Percentiles rank a stretch among this genome's conserved stretches.
These are phyloP conservation scores for Creontiades dilutus DNA, from an alignment of 2,888 invertebrate genomes.

Conservation along the genomic window DNA sequence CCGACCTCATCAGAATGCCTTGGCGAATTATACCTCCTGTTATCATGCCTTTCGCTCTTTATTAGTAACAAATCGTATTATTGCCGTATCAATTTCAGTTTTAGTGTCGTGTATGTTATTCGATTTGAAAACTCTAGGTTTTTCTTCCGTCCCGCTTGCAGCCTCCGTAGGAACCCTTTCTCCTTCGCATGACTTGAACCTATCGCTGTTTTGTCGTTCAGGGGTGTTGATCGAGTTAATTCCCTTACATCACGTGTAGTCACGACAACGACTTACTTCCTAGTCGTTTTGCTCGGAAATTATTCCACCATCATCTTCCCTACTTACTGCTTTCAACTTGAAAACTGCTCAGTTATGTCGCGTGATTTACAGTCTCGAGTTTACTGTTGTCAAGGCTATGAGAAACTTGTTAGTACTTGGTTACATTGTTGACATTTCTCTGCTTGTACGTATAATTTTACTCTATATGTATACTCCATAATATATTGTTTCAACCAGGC, in stretches of 20 bases:
- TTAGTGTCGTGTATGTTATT: not conserved
- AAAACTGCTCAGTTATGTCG: not conserved
- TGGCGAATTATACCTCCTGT: too few relatives aligned
- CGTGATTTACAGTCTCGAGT: slow-evolving; percentile 11
- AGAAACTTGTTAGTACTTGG: not conserved
- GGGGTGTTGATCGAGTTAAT: slow-evolving; percentile 28
- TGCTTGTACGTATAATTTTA: too few relatives aligned
- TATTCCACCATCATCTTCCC: not conserved
- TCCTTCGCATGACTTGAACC: slow-evolving; percentile 21
- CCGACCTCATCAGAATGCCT: too few relatives aligned
- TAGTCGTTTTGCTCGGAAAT: not conserved
- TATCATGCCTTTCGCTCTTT: too few relatives aligned
- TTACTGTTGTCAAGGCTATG: not conserved
- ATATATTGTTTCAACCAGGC: too few relatives aligned
- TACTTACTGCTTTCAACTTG: not conserved
- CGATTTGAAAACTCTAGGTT: not conserved
- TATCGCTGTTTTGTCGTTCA: slow-evolving; percentile 20
- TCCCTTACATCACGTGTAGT: slow-evolving; percentile 17
- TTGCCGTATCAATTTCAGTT: too few relatives aligned
- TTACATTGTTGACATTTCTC: not conserved
- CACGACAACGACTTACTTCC: not conserved
- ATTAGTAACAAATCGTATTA: too few relatives aligned
- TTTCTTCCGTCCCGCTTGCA: too few relatives aligned
- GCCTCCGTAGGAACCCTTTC: not conserved
- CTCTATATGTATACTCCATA: too few relatives aligned